Base-by-base conservation (phyloP, 2,113 vertebrate genomes). In the Heterotis niloticus region DNA sequence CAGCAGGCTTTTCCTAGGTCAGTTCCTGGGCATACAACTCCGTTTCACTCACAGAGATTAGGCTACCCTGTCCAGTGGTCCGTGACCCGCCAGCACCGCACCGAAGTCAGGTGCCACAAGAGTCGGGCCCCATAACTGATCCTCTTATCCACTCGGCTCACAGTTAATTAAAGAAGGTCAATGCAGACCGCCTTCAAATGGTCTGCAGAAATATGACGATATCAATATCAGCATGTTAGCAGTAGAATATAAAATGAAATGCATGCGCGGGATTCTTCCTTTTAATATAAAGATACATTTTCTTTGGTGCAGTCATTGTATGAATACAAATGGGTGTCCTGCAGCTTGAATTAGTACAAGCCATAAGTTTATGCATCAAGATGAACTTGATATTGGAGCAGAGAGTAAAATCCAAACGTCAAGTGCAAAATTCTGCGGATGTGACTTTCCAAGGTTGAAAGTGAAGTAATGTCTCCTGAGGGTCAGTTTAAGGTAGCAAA, bases 141-240 rank as follows among this genome's bases (percentile, higher is more conserved):
- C 87, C 84, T 82, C 83, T 88, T 89, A 86, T 86, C 64, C n/a
- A 65, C 64, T 65, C 82, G 82, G 84, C 87, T 86, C 85, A 83
- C 81, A 88, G 86, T 88, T 85, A 86, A 84, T 89, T 89, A 91
- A 82, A 82, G 75, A 54, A 85, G 85, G 87, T 90, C 86, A 88
- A 89, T 86, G 81, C 76, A 81, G 86, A 80, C 83, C 84, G 86
- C 81, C 79, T 84, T 74, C 74, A 78, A 10, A 80, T 79, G 77
- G 78, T 83, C 86, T 78, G 72, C 11, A 16, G 16, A 64, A 80
- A 83, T 52, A 75, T 44, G 85, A 75, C 66, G 69, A 64, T 51
- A 51, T 80, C 51, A 12, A 65, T 18, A 10, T n/a, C 64, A 65
- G n/a, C 4, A 23, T 23, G 1, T 65, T 17, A 65, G 64, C 16